These are phyloP conservation scores for Hedya salicella DNA, from an alignment of 2,888 invertebrate species.

Conservation along the genomic window DNA sequence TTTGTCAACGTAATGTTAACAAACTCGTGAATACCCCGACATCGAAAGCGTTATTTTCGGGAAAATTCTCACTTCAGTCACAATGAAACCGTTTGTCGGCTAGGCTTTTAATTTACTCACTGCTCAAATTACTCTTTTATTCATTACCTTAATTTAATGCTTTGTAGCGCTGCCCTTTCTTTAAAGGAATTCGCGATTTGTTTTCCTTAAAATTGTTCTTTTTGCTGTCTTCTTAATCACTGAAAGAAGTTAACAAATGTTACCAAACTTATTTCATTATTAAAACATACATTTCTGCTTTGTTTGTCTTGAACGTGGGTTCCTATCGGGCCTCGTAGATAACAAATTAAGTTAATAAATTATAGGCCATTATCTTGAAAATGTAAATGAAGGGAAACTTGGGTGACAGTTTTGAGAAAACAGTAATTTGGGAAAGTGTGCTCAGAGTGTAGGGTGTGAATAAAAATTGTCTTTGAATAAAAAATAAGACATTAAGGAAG, in stretches of 20 bases:
- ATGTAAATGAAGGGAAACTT: slow-evolving; percentile 1
- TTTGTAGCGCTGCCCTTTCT: slow-evolving; percentile 11
- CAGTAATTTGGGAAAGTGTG: neutral
- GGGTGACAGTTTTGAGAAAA: neutral
- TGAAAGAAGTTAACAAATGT: neutral
- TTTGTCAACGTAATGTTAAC: slow-evolving; percentile 57
- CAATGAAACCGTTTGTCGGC: slow-evolving; percentile 51
- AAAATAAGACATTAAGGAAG: too few species aligned
- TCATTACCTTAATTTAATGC: slow-evolving; percentile 37
- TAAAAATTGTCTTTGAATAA: too few species aligned
- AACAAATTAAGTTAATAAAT: slow-evolving; percentile 1
- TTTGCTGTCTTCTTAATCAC: neutral
- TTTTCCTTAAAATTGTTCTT: neutral
- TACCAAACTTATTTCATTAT: slow-evolving; percentile 1
- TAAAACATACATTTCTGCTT: neutral
- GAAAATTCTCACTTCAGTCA: slow-evolving; percentile 59
- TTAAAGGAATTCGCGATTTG: slow-evolving; percentile 18
- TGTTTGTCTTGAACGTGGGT: neutral
- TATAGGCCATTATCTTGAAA: neutral
- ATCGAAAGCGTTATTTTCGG: slow-evolving; percentile 53
- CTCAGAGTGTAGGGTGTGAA: too few species aligned
- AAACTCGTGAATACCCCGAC: slow-evolving; percentile 52
- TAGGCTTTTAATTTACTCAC: slow-evolving; percentile 45
- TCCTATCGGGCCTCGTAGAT: neutral
- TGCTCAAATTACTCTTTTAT: slow-evolving; percentile 40